Evolutionary conservation across 2,113 vertebrate species (phyloP), one percentile per base, ranked within the genome.

Genomic region (Marmota flaviventris): DNA sequence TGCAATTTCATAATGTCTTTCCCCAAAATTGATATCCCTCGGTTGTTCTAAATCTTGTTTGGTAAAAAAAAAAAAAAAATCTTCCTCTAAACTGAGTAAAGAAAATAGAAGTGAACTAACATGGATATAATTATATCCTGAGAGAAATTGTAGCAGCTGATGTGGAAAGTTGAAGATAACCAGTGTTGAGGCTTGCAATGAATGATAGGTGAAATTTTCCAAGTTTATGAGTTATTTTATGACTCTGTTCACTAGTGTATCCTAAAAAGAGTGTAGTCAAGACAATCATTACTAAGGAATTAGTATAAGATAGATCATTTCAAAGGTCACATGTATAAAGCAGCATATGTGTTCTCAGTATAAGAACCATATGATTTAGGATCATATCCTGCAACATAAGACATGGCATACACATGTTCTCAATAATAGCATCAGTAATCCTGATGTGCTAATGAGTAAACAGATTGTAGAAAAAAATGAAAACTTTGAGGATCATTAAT

Each of bases 121-220:
- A 29, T 39, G 4, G 32, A 58, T 67, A 4, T 42, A 42, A 86
- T 32, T 63, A 86, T 4, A 11, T 25, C 45, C 42, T 48, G 25
- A 90, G 88, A 85, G 70, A 88, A 86, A 77, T 6, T 81, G 2
- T 2, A 75, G 84, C 34, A 67, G 37, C 45, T 42, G 17, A 83
- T 34, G 8, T 77, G 18, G 77, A 91, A 91, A 87, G n/a, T 72
- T 76, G 27, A 96, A 95, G n/a, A 72, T 76, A 34, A 34, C 14
- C 58, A 85, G 73, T 85, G 18, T 24, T 29, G 20, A 53, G 29
- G 24, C 25, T 91, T 91, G 14, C 48, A 42, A 39, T 42, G 93
- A 82, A 29, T 86, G 42, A 42, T 48, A 65, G 10, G 13, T 69
- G 16, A 94, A 48, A 63, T 63, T 75, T 91, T 69, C 34, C 61